A percentile compares a stretch with the other conserved stretches of the same genome.
Evolutionary conservation across 2,888 invertebrate species (phyloP).

Genomic region (Chromoteleia sp.): DNA sequence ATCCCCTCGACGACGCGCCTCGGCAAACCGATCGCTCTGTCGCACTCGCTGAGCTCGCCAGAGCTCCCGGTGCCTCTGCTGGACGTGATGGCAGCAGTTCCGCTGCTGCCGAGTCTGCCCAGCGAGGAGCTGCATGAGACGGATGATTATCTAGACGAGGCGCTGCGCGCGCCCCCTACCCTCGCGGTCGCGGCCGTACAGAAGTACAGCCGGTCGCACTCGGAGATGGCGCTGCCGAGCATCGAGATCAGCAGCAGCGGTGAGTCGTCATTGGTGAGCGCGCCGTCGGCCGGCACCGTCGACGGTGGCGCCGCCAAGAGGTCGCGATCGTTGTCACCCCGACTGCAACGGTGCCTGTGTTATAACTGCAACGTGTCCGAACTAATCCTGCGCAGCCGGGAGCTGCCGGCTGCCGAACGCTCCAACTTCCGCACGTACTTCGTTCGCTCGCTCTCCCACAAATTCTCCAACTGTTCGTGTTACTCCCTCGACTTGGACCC

Average conservation of each 20-base stretch:
- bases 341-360: conserved; percentile 75
- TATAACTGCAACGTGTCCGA: conserved; percentile 81
- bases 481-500: conserved; percentile 70
- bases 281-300: conserved; percentile 20
- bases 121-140: conserved; percentile 62
- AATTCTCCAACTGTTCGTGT: conserved; percentile 79
- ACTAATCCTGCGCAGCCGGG: conserved; percentile 78
- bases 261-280: conserved; percentile 71
- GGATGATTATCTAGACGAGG: conserved; percentile 53
- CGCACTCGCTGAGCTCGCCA: conserved; percentile 82
- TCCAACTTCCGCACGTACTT: conserved; percentile 79
- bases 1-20: conserved; percentile 59
- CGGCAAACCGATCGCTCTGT: conserved; percentile 75
- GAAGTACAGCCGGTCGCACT: conserved; percentile 80
- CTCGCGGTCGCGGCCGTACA: conserved; percentile 67
- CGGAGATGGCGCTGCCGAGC: conserved; percentile 78
- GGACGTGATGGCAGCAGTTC: conserved; percentile 66
- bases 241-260: conserved; percentile 76
- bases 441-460: conserved; percentile 78
- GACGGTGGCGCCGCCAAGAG: conserved; percentile 69
- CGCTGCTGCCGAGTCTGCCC: conserved; percentile 71
- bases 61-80: conserved; percentile 78
- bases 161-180: conserved; percentile 28
- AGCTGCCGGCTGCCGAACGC: conserved; percentile 78
- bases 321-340: conserved; percentile 77